phyloP scores from a whole-genome alignment of 2,113 vertebrate species.

The Alexandromys fortis region DNA sequence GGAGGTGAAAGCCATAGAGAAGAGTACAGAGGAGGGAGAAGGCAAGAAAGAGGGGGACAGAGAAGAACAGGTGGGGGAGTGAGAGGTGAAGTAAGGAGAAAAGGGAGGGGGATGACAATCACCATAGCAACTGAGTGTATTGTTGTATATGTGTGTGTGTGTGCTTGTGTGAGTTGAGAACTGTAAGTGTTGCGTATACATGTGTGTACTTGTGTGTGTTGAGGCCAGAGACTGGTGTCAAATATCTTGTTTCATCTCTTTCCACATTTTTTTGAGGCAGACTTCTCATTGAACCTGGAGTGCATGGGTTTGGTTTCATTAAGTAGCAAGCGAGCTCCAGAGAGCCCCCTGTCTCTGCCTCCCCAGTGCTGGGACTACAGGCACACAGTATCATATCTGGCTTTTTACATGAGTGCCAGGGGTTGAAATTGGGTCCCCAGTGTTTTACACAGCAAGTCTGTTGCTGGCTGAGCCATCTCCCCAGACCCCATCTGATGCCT shows the following conservation, averaged over 20 bases:
- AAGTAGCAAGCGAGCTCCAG: neutral
- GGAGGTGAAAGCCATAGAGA: neutral
- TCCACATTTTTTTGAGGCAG: neutral
- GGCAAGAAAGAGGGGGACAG: too few species aligned
- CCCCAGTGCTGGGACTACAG: neutral
- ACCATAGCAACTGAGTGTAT: neutral
- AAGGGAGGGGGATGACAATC: neutral
- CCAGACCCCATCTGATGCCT: neutral
- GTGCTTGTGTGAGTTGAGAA: neutral
- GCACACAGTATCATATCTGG: neutral
- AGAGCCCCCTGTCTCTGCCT: neutral
- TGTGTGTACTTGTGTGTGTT: neutral
- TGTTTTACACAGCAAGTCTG: neutral
- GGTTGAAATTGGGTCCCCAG: neutral
- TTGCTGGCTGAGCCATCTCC: neutral
- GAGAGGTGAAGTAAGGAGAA: neutral
- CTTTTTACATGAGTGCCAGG: neutral
- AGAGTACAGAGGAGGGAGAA: neutral
- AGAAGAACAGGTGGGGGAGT: too few species aligned
- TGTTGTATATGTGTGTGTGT: neutral
- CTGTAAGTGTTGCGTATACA: neutral
- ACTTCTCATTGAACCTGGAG: neutral
- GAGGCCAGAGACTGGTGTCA: neutral
- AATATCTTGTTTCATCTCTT: neutral
- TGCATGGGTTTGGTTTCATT: too few species aligned